These are phyloP conservation scores for Toxonevra muliebris DNA, from an alignment of 2,888 invertebrate species.

Conservation along the genomic window DNA sequence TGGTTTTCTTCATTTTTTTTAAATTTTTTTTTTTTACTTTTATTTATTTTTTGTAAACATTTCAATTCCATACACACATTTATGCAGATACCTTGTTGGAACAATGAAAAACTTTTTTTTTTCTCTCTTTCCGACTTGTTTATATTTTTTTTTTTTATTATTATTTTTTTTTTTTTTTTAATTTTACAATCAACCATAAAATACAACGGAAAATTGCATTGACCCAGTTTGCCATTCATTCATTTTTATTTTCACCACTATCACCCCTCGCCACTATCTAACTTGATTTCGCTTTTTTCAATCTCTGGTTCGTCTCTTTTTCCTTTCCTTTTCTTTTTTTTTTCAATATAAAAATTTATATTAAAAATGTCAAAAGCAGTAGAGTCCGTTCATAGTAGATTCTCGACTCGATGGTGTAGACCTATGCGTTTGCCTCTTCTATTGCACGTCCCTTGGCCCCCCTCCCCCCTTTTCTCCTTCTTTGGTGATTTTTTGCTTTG, in stretches of 20 bases:
- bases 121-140: conserved; percentile 21
- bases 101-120: background rate
- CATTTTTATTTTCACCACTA: conserved; percentile 17
- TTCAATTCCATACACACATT: too few species aligned
- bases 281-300: conserved; percentile 14
- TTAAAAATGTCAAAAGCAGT: background rate
- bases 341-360: background rate
- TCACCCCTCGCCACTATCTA: conserved; percentile 16
- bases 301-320: background rate
- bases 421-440: too few species aligned
- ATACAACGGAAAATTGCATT: conserved; percentile 39
- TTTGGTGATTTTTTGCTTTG: too few species aligned
- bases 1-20: too few species aligned
- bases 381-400: too few species aligned
- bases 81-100: too few species aligned
- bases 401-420: too few species aligned
- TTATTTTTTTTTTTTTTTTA: conserved; percentile 20
- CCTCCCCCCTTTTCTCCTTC: too few species aligned
- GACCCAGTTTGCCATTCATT: conserved; percentile 29
- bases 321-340: background rate
- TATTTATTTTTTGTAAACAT: too few species aligned
- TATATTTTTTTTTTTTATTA: conserved; percentile 18
- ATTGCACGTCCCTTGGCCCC: too few species aligned
- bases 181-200: conserved; percentile 17
- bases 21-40: too few species aligned